Evolutionary conservation across 2,113 vertebrate species (phyloP).

Genomic region (Morone saxatilis): DNA sequence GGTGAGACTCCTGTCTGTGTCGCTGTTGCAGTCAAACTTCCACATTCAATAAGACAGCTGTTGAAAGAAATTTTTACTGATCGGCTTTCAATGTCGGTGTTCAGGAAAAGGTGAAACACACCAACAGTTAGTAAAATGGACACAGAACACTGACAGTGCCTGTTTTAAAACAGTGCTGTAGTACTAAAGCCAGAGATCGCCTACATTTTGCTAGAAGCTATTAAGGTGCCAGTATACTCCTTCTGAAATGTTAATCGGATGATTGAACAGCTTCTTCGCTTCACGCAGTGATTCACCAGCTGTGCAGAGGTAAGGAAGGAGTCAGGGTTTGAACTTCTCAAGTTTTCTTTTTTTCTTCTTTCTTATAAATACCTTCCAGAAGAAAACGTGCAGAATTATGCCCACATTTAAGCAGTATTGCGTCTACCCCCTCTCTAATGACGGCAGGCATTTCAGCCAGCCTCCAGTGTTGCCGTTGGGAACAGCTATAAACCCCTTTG

Average conservation of each 20-base stretch:
- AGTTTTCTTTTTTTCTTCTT: neutral
- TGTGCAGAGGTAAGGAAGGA: constrained; percentile 2
- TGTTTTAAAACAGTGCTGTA: neutral
- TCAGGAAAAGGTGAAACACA: neutral
- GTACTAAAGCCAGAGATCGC: neutral
- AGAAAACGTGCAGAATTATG: neutral
- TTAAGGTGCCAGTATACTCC: neutral
- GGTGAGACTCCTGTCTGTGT: neutral
- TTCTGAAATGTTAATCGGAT: neutral
- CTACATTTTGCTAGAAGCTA: neutral
- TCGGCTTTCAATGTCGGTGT: neutral
- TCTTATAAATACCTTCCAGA: neutral
- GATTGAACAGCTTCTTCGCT: neutral
- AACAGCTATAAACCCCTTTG: neutral
- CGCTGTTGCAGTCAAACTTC: neutral
- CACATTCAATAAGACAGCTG: neutral
- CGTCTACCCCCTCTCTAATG: too few species aligned
- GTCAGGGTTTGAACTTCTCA: neutral
- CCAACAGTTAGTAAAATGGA: neutral
- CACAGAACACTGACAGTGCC: neutral
- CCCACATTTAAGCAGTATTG: neutral
- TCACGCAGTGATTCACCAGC: neutral
- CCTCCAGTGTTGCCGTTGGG: too few species aligned
- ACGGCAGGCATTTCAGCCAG: neutral
- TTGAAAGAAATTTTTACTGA: neutral